Evolutionary conservation across 2,888 invertebrate species (phyloP), one percentile per base, ranked within the genome.

Genomic region (Lepidochitona cinerea): DNA sequence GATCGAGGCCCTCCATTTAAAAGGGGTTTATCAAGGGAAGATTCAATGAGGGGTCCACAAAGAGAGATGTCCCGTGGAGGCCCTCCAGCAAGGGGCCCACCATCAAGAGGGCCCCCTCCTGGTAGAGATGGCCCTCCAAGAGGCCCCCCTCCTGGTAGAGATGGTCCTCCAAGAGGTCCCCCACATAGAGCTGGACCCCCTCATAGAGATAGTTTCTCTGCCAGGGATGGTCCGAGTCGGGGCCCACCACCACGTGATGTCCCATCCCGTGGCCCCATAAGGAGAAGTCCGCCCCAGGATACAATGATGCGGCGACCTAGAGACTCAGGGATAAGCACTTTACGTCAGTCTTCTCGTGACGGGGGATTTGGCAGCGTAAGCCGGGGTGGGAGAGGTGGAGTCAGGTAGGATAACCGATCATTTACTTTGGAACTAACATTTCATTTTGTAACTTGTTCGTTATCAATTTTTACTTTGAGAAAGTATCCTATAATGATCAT

Each of bases 131-230:
- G 7, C n/a, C 23, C 32, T 7, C 59, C 71, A 33, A 73, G 77
- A 49, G 71, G 77, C 36, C 73, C 76, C 26, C 72, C 77, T 18
- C 71, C 78, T 1, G 73, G 80, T 53, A 72, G 80, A 74, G 82
- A 79, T 14, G 70, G 72, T 59, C 66, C 68, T 12, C 18, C 18
- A 36, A 71, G 71, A 37, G 66, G 74, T 36, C 70, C 65, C 26
- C 54, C 72, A 4, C 52, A 70, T 32, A 59, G 75, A 0, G 67
- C 70, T 14, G 70, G 72, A 49, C 66, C 68, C 9, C 18, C 18
- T 36, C 68, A 69, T 33, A 66, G 74, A 23, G 72, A 67, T 29
- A 59, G n/a, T n/a, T n/a, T n/a, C n/a, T n/a, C 72, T 5, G 41
- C 71, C 23, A 59, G 75, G 0, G 67, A 71, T 41, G 41, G 41